Evolutionary conservation across 2,797 vertebrate genomes (phyloP), one percentile per base, ranked within the genome.

Genomic region (Poecilia velifera): DNA sequence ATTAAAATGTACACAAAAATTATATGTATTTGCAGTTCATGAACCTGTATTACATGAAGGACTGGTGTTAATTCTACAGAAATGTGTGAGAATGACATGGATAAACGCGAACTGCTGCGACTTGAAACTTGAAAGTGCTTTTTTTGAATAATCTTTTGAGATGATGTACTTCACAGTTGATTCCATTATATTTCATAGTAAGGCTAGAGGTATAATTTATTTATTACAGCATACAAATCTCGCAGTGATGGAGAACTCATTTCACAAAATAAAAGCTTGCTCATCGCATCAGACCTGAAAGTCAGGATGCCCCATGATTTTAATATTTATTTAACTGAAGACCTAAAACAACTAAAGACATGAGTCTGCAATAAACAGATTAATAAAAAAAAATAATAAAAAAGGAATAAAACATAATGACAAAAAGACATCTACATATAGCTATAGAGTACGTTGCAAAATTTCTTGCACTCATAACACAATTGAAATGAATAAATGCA

Each of bases 11-110:
- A 22, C 20, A 22, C 66, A 62, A 13, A 18, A 16, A 55, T 31
- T 22, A n/a, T 55, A 14, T 18, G 20, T 36, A 3, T 18, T 64
- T 64, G 31, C 62, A 34, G 14, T 25, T 16, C 57, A 64, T 36
- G 31, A 62, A 34, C 14, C 57, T 62, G 28, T 18, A 7, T 28
- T 59, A 31, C 66, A 82, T 4, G 55, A 59, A 59, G 55, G 55
- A 84, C 76, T 55, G 7, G 12, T 14, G 39, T 80, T 41, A 66
- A 51, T 49, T 41, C n/a, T 3, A 79, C n/a, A 85, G 20, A 51
- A 51, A 51, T 51, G 49, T 51, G 45, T 28, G 64, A 57, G 43
- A 12, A 59, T 31, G 4, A 28, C 0, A 31, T 36, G 7, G 49
- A 36, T 41, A 3, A 53, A 10, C 1, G 47, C 8, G 20, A 0